phyloP scores from a whole-genome alignment of 1,140 invertebrate species.

The Drosophila bocqueti region DNA sequence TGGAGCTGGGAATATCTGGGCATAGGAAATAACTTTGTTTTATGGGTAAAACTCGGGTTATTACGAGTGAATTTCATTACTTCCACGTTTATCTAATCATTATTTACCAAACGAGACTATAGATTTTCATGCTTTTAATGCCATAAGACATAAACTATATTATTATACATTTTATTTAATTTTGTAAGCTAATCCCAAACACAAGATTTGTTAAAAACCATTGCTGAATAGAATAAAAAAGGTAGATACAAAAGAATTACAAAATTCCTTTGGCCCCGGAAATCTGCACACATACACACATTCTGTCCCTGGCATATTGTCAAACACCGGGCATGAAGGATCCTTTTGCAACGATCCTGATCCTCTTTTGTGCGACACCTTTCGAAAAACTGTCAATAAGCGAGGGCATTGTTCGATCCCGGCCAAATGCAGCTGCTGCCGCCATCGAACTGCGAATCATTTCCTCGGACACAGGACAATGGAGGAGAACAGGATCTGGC shows the following conservation, averaged over 20 bases:
- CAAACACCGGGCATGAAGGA: constrained; percentile 35
- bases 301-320: constrained; percentile 39
- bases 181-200: constrained; percentile 1
- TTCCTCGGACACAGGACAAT: constrained; percentile 45
- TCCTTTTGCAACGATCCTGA: constrained; percentile 34
- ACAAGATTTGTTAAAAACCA: constrained; percentile 7
- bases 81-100: background rate
- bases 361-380: constrained; percentile 72
- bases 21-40: constrained; percentile 31
- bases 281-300: constrained; percentile 31
- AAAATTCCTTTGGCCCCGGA: constrained; percentile 47
- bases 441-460: constrained; percentile 49
- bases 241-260: constrained; percentile 19
- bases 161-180: background rate
- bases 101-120: background rate
- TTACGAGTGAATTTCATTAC: background rate
- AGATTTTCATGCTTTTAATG: background rate
- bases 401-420: constrained; percentile 47
- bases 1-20: constrained; percentile 20
- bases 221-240: constrained; percentile 19
- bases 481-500: constrained; percentile 38
- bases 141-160: background rate
- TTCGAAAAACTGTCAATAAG: constrained; percentile 77
- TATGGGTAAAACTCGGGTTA: constrained; percentile 2
- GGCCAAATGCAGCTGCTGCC: constrained; percentile 42